These are phyloP conservation scores for Agapetus fuscipes DNA, from an alignment of 2,888 invertebrate species.

Conservation along the genomic window DNA sequence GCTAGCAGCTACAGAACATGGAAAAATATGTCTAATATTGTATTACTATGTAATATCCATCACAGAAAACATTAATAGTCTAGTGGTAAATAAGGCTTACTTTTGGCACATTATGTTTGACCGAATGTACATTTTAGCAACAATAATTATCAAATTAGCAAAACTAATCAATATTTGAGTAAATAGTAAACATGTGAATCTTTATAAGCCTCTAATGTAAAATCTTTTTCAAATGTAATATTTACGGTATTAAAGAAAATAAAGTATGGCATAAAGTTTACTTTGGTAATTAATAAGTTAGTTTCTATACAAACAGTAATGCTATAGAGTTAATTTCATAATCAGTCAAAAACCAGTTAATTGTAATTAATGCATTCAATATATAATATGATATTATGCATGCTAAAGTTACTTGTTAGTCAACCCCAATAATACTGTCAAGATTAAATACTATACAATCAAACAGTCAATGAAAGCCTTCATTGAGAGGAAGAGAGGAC, in stretches of 20 bases:
- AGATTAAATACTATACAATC: constrained; percentile 4
- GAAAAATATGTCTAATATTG: constrained; percentile 13
- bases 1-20: constrained; percentile 11
- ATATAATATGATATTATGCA: too few species aligned
- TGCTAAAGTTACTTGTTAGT: constrained; percentile 11
- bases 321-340: background rate
- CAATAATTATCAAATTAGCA: background rate
- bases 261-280: too few species aligned
- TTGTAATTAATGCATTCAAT: constrained; percentile 7
- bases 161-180: too few species aligned
- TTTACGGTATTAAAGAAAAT: background rate
- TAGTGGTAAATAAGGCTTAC: constrained; percentile 15
- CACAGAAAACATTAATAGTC: constrained; percentile 17
- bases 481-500: background rate
- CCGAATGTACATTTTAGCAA: constrained; percentile 4
- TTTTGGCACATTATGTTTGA: constrained; percentile 17
- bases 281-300: too few species aligned
- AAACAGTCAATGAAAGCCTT: background rate
- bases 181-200: too few species aligned
- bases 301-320: too few species aligned
- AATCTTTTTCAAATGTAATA: too few species aligned
- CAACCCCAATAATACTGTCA: constrained; percentile 5
- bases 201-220: too few species aligned
- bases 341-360: constrained; percentile 5
- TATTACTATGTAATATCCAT: constrained; percentile 14